These are phyloP conservation scores for Oostethus manadensis DNA, from an alignment of 2,113 vertebrate species.

Conservation along the genomic window DNA sequence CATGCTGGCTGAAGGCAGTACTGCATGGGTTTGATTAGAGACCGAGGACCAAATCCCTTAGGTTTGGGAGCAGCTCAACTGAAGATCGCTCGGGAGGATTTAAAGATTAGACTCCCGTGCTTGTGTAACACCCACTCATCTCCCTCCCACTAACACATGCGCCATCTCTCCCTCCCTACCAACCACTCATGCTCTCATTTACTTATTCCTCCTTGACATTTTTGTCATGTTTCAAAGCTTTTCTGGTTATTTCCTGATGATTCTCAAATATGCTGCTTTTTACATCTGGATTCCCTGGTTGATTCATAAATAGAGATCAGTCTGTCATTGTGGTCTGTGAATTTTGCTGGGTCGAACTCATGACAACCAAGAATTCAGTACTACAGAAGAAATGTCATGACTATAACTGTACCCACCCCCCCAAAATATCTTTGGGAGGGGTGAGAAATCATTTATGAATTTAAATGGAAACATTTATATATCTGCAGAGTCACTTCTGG, in stretches of 20 bases:
- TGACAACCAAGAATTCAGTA: conserved; percentile 20
- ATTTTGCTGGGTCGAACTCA: conserved; percentile 11
- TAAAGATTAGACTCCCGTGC: conserved; percentile 72
- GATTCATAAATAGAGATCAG: too few relatives aligned
- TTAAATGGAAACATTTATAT: too few relatives aligned
- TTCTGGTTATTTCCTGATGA: neutral
- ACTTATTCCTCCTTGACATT: conserved; percentile 16
- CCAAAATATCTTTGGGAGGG: too few relatives aligned
- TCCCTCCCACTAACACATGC: conserved; percentile 56
- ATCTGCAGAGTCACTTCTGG: too few relatives aligned
- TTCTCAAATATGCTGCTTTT: neutral
- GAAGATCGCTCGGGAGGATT: conserved; percentile 70
- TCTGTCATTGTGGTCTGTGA: conserved; percentile 2
- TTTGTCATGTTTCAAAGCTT: conserved; percentile 8
- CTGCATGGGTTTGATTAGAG: conserved; percentile 61
- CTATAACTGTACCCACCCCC: too few relatives aligned
- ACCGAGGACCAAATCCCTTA: conserved; percentile 64
- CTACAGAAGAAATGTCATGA: too few relatives aligned
- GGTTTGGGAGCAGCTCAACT: conserved; percentile 65
- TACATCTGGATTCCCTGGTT: neutral
- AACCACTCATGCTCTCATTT: conserved; percentile 19
- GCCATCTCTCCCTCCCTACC: conserved; percentile 33
- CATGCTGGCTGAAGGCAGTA: conserved; percentile 34
- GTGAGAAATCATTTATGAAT: too few relatives aligned
- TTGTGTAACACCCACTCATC: conserved; percentile 72